A percentile compares a stretch with the other conserved stretches of the same genome.
phyloP scores from a whole-genome alignment of 2,888 invertebrate genomes.

The Lottia gigantea region DNA sequence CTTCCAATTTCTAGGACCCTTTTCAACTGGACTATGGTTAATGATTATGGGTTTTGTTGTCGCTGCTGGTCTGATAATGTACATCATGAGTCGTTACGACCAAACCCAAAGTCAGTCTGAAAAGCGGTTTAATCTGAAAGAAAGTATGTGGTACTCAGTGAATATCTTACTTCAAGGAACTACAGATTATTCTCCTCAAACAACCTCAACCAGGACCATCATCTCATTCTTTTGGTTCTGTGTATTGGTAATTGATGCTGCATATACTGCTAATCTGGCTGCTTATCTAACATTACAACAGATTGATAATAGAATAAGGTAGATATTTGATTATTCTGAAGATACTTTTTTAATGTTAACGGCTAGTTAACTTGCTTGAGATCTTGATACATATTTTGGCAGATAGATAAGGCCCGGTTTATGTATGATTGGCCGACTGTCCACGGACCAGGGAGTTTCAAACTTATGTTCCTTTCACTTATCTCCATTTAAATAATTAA shows the following conservation, averaged over 20 bases:
- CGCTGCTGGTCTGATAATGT: conserved; percentile 51
- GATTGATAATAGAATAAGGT: conserved; percentile 41
- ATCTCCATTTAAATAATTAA: too few species aligned
- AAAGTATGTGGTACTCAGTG: conserved; percentile 59
- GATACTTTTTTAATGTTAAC: too few species aligned
- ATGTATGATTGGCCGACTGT: too few species aligned
- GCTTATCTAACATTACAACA: conserved; percentile 57
- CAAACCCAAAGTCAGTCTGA: conserved; percentile 46
- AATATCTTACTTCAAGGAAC: conserved; percentile 49
- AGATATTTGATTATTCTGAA: neutral
- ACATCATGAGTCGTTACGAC: conserved; percentile 55
- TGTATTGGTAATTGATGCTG: conserved; percentile 57
- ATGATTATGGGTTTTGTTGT: conserved; percentile 51
- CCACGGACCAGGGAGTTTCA: too few species aligned
- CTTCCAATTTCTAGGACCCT: conserved; percentile 43
- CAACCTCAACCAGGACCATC: conserved; percentile 57
- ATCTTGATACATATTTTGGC: too few species aligned
- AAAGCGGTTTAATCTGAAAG: conserved; percentile 55
- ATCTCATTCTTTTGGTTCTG: conserved; percentile 62
- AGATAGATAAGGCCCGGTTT: too few species aligned
- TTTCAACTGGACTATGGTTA: conserved; percentile 45
- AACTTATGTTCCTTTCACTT: too few species aligned
- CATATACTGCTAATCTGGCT: conserved; percentile 61
- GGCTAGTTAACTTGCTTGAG: too few species aligned
- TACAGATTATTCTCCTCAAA: conserved; percentile 57